phyloP scores from a whole-genome alignment of 2,113 vertebrate species.

The Archilochus colubris region DNA sequence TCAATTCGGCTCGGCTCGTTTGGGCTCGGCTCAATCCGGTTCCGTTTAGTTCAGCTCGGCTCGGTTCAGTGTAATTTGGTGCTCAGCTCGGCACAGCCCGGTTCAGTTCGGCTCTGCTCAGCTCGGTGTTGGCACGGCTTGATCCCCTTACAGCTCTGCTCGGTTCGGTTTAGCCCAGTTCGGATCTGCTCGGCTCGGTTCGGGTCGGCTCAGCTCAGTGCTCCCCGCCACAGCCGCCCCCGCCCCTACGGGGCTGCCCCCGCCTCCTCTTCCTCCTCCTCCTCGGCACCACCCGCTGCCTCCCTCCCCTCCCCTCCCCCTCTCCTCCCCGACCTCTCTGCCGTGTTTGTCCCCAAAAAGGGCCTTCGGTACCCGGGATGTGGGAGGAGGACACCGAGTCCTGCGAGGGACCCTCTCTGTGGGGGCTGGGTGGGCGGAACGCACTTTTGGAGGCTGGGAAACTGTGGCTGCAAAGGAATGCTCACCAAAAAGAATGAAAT shows the following conservation, averaged over 20 bases:
- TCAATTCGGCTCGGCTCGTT: neutral
- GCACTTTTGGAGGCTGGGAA: neutral
- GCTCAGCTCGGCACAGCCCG: too few species aligned
- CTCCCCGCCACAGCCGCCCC: neutral
- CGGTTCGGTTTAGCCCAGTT: too few species aligned
- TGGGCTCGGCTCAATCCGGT: too few species aligned
- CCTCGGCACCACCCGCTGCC: neutral
- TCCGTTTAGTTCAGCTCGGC: neutral
- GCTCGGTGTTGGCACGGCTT: too few species aligned
- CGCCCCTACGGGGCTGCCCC: neutral
- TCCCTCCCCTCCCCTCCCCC: neutral
- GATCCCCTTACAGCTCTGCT: neutral
- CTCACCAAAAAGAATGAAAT: neutral
- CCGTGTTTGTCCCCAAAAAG: fast-evolving
- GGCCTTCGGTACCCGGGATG: fast-evolving
- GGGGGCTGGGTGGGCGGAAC: too few species aligned
- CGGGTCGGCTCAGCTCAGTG: neutral
- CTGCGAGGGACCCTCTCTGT: too few species aligned
- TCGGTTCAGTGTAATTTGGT: too few species aligned
- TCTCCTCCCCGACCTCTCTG: neutral
- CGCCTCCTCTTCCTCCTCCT: neutral
- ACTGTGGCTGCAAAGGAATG: fast-evolving
- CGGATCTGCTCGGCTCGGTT: too few species aligned
- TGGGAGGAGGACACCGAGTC: fast-evolving
- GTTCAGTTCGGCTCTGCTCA: neutral